A percentile compares a stretch with the other conserved stretches of the same genome.
These are phyloP conservation scores for Cladopsammia gracilis DNA, from an alignment of 64 coral and sea anemone species.

Conservation along the genomic window DNA sequence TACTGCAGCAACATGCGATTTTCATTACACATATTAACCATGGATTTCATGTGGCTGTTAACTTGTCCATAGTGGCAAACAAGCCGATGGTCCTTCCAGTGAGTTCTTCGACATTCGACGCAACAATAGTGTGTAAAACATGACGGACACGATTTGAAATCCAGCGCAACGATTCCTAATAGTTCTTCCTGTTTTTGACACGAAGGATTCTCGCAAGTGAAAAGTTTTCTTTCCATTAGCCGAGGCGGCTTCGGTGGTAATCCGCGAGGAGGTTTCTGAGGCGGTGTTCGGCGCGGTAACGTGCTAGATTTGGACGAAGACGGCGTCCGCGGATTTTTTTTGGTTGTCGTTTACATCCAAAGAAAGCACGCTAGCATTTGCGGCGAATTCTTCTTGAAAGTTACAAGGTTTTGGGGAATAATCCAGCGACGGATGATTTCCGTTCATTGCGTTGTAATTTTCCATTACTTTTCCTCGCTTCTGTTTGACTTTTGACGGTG, in stretches of 20 bases:
- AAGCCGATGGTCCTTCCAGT: conserved; percentile 85
- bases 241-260: conserved; percentile 94
- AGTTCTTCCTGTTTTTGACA: conserved; percentile 92
- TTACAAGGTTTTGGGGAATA: conserved; percentile 8
- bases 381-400: conserved; percentile 43
- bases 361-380: conserved; percentile 22
- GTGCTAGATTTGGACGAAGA: conserved; percentile 82
- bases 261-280: conserved; percentile 85
- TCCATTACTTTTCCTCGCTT: conserved; percentile 62
- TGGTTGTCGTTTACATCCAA: conserved; percentile 30
- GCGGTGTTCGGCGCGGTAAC: conserved; percentile 83
- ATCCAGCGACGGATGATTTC: conserved; percentile 21
- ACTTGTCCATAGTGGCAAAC: conserved; percentile 90
- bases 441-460: conserved; percentile 42
- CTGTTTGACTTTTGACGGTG: conserved; percentile 89
- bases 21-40: conserved; percentile 74
- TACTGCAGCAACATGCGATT: conserved; percentile 62
- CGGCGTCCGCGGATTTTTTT: not conserved
- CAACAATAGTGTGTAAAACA: conserved; percentile 99
- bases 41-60: conserved; percentile 90
- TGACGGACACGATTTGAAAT: conserved; percentile 92
- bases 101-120: conserved; percentile 80
- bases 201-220: conserved; percentile 89
- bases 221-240: conserved; percentile 95
- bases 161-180: conserved; percentile 93